Percentiles rank a stretch among this genome's conserved stretches.
Evolutionary conservation across 2,113 vertebrate genomes (phyloP).

Genomic region (Phalacrocorax aristotelis): DNA sequence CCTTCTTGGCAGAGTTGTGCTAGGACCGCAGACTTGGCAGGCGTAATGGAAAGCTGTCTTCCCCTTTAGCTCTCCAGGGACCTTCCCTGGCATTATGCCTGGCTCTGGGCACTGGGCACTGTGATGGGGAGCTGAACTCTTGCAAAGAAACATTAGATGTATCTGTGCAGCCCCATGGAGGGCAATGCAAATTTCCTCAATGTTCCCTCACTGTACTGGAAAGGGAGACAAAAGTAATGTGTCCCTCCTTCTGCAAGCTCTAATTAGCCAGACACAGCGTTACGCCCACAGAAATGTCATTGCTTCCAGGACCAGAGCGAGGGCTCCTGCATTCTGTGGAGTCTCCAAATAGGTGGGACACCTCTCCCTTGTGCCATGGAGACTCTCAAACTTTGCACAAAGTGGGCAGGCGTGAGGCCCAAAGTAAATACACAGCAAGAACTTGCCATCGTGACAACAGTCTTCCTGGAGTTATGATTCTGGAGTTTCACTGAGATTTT

Average conservation of each 20-base stretch:
- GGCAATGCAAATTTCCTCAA: neutral
- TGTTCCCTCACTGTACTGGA: neutral
- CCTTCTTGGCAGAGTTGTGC: neutral
- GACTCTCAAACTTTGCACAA: neutral
- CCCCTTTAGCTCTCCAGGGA: neutral
- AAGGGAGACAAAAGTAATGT: neutral
- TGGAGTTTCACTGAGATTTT: neutral
- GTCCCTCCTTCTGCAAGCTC: neutral
- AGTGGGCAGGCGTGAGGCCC: neutral
- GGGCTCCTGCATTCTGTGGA: neutral
- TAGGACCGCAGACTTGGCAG: constrained; percentile 26
- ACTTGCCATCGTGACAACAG: fast-evolving
- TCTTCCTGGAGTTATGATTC: neutral
- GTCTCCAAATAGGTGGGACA: neutral
- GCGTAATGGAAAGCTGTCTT: neutral
- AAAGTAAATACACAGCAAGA: neutral
- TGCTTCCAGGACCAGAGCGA: neutral
- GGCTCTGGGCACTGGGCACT: neutral
- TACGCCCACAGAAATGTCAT: neutral
- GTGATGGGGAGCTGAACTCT: neutral
- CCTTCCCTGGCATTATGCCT: neutral
- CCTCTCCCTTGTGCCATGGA: neutral
- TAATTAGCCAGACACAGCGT: neutral
- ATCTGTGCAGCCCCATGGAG: neutral
- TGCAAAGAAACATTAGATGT: neutral